Evolutionary conservation across 2,888 invertebrate species (phyloP).

Genomic region (Cylloceria caligata): DNA sequence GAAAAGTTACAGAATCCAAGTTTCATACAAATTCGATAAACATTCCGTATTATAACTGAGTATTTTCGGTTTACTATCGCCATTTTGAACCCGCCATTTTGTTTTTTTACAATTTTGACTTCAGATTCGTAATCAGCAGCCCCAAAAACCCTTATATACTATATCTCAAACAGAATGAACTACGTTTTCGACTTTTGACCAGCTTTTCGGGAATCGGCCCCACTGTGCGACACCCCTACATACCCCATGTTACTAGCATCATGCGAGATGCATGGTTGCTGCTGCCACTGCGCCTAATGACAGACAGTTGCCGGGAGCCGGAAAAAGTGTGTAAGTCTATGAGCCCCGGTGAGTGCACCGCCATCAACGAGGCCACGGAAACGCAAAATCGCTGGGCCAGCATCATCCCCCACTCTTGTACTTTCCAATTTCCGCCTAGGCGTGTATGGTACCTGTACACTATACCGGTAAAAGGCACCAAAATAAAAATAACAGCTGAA

Average conservation of each 20-base stretch:
- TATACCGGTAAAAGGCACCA: constrained; percentile 79
- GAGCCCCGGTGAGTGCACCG: constrained; percentile 71
- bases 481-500: constrained; percentile 82
- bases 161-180: too few relatives aligned
- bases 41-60: too few relatives aligned
- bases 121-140: too few relatives aligned
- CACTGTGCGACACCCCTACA: constrained; percentile 58
- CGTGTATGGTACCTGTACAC: constrained; percentile 36
- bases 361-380: constrained; percentile 67
- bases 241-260: constrained; percentile 64
- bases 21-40: too few relatives aligned
- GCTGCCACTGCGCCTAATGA: constrained; percentile 82
- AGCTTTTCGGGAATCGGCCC: too few relatives aligned
- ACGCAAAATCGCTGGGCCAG: constrained; percentile 65
- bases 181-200: too few relatives aligned
- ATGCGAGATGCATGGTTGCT: constrained; percentile 61
- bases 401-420: constrained; percentile 44
- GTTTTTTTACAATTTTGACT: too few relatives aligned
- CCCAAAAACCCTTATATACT: too few relatives aligned
- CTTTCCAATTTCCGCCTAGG: constrained; percentile 20
- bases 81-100: too few relatives aligned
- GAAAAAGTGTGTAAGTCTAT: constrained; percentile 80
- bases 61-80: too few relatives aligned
- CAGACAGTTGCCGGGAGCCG: constrained; percentile 81
- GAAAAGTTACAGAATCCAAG: too few relatives aligned